Base-by-base conservation (phyloP, 2,113 vertebrate genomes). In the Isichthys henryi region DNA sequence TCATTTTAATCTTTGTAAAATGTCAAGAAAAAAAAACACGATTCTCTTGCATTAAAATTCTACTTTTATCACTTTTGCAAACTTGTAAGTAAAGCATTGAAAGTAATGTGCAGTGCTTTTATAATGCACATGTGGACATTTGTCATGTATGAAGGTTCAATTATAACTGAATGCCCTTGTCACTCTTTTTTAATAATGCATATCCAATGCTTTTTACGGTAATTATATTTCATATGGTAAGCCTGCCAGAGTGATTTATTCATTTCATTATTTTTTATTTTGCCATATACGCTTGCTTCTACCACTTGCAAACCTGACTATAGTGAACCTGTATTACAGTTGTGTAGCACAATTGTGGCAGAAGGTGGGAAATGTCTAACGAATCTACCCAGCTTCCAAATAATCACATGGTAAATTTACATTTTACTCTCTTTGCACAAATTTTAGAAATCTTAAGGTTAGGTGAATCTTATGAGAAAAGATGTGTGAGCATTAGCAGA, bases 161-260 rank as follows among this genome's bases (percentile, higher is more conserved):
- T 85, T 46, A 85, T 85, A 49, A 85, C 46, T 48, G 46, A 48
- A 49, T 85, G 82, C 82, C 46, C 82, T 46, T 46, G 74, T 80
- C 74, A 80, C 35, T 80, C 74, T 80, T 39, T 80, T 77, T 77
- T 80, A 80, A 80, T 80, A 80, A 85, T 85, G 23, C 43, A 85
- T 49, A 85, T 85, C 46, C 82, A 85, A 85, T 85, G 46, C 82
- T 85, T 85, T 84, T 85, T 85, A 85, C 45, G 9, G 43, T 85
- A 85, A 85, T 85, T n/a, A 85, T 49, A 48, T 85, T 85, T 85
- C 82, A 85, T 85, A 49, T 21, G 46, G 82, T 48, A 45, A 84
- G 43, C 39, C 43, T 45, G 82, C 82, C 74, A 80, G 35, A 43
- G 74, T 80, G 74, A 80, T 80, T 80, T 80, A 80, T 80, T 80